A percentile compares a stretch with the other conserved stretches of the same genome.
Conservation (phyloP, 2,113 vertebrate species). For the Plecotus auritus region DNA sequence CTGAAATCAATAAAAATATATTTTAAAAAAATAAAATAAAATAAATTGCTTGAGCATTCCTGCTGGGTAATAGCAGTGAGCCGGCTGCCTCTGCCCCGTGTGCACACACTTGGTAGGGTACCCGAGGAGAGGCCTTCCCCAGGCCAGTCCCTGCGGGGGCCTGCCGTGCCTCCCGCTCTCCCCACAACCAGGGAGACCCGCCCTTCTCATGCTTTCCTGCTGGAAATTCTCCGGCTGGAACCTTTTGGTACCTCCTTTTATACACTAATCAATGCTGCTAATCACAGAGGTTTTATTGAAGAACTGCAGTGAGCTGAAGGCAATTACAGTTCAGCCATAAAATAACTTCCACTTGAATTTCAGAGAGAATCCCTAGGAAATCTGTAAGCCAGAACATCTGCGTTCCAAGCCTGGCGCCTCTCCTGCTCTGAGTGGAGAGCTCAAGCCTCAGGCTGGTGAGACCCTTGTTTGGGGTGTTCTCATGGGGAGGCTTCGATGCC, state of each 20-base stretch:
- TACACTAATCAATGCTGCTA: conserved; percentile 55
- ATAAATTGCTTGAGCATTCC: neutral
- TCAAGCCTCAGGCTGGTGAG: neutral
- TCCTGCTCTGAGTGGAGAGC: neutral
- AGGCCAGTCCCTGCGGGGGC: no score
- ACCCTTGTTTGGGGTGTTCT: neutral
- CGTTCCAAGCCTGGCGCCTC: neutral
- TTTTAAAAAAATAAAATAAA: no score
- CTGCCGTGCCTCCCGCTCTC: neutral
- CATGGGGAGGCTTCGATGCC: no score
- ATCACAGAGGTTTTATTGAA: conserved; percentile 55
- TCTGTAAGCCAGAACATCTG: neutral
- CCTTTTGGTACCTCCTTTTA: conserved; percentile 3
- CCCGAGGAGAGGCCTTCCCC: neutral
- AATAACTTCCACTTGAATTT: conserved; percentile 55
- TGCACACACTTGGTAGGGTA: neutral
- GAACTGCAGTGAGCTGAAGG: conserved; percentile 44
- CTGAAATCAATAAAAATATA: no score
- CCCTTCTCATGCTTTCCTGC: neutral
- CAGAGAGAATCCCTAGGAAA: conserved; percentile 33
- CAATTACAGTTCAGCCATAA: conserved; percentile 54
- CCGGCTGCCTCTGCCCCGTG: no score
- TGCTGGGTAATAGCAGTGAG: neutral
- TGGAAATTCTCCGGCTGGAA: neutral
- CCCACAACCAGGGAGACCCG: neutral